A percentile compares a stretch with the other conserved stretches of the same genome.
phyloP scores from a whole-genome alignment of 2,888 invertebrate genomes.

The Geotrupes spiniger region DNA sequence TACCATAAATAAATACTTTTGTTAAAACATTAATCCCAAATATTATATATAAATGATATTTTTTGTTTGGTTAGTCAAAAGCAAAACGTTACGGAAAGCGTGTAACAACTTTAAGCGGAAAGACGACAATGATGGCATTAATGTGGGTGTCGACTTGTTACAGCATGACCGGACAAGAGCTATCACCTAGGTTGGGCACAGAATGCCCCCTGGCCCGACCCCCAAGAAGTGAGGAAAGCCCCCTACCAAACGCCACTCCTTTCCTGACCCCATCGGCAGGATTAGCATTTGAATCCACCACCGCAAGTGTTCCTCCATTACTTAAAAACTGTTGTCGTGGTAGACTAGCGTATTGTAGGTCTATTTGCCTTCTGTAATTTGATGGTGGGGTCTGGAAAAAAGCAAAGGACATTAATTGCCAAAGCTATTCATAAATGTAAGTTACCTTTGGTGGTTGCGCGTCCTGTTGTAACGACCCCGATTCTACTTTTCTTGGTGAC shows the following conservation, averaged over 20 bases:
- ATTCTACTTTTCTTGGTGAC: conserved; percentile 40
- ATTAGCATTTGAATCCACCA: conserved; percentile 50
- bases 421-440: too few species aligned
- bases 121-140: conserved; percentile 16
- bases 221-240: conserved; percentile 52
- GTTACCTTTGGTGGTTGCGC: conserved; percentile 43
- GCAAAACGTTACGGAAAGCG: neutral
- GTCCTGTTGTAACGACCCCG: conserved; percentile 30
- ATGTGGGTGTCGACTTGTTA: conserved; percentile 11
- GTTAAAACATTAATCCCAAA: too few species aligned
- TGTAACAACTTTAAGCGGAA: neutral
- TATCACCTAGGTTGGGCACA: conserved; percentile 86
- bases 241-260: conserved; percentile 75
- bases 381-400: conserved; percentile 68
- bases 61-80: too few species aligned
- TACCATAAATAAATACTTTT: too few species aligned
- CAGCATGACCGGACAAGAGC: conserved; percentile 35
- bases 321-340: conserved; percentile 66
- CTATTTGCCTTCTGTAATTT: conserved; percentile 69
- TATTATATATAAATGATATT: too few species aligned
- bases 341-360: conserved; percentile 77
- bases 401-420: conserved; percentile 6
- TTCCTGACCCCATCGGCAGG: conserved; percentile 53
- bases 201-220: conserved; percentile 76
- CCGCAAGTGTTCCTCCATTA: conserved; percentile 40